Evolutionary conservation across 2,888 invertebrate species (phyloP).

Genomic region (Lymantria dispar): DNA sequence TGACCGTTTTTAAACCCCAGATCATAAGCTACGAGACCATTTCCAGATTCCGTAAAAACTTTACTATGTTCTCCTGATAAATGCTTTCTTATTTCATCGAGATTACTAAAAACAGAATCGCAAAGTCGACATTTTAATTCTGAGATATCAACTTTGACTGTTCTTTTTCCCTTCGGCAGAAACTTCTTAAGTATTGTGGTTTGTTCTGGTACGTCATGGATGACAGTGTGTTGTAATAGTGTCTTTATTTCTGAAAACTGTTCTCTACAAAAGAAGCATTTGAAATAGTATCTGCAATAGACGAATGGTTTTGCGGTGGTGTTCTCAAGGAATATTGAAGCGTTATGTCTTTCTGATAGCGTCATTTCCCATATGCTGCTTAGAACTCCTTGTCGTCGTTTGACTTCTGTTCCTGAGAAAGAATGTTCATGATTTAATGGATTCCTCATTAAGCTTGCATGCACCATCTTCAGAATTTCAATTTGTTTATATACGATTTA

Average conservation of each 20-base stretch:
- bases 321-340: slow-evolving; percentile 50
- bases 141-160: slow-evolving; percentile 65
- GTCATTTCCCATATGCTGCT: slow-evolving; percentile 68
- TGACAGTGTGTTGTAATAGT: slow-evolving; percentile 46
- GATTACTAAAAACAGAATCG: slow-evolving; percentile 28
- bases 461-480: too few relatives aligned
- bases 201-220: slow-evolving; percentile 48
- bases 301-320: slow-evolving; percentile 59
- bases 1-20: slow-evolving; percentile 48
- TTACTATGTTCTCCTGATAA: slow-evolving; percentile 43
- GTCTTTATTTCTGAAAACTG: slow-evolving; percentile 51
- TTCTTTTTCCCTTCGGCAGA: slow-evolving; percentile 58
- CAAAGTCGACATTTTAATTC: slow-evolving; percentile 59
- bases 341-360: slow-evolving; percentile 60
- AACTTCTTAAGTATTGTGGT: slow-evolving; percentile 47
- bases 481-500: too few relatives aligned
- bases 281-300: slow-evolving; percentile 62
- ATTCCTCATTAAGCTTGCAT: too few relatives aligned
- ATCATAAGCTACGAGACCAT: slow-evolving; percentile 58
- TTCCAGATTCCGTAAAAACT: slow-evolving; percentile 54
- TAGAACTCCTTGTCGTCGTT: slow-evolving; percentile 46
- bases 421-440: slow-evolving; percentile 30
- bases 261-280: slow-evolving; percentile 63
- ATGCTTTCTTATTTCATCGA: slow-evolving; percentile 52
- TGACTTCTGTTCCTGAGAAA: slow-evolving; percentile 46